Conservation (phyloP, 37 sponge, comb jelly and placozoan genomes). For the Theonella swinhoei region DNA sequence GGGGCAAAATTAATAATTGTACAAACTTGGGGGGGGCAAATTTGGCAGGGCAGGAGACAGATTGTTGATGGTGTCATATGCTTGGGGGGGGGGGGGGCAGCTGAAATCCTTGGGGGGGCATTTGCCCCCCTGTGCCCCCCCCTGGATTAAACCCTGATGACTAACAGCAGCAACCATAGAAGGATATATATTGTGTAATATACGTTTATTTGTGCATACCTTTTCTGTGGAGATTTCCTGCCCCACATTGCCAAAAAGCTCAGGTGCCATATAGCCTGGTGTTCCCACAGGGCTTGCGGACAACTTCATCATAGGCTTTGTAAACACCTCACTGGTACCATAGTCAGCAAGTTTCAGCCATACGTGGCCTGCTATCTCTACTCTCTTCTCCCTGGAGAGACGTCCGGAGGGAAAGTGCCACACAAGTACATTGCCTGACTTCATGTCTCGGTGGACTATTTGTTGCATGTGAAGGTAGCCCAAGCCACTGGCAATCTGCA, state of each 20-base stretch:
- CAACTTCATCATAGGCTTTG: conserved; percentile 18
- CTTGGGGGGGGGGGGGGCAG: too few relatives aligned
- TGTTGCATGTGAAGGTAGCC: conserved; percentile 70
- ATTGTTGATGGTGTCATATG: too few relatives aligned
- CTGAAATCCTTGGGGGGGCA: too few relatives aligned
- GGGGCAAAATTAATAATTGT: too few relatives aligned
- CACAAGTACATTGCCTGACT: conserved; percentile 76
- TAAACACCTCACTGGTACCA: conserved; percentile 60
- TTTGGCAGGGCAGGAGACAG: too few relatives aligned
- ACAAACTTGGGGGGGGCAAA: too few relatives aligned
- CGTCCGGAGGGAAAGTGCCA: conserved; percentile 70
- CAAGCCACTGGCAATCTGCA: conserved; percentile 71
- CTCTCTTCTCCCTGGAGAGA: conserved; percentile 5
- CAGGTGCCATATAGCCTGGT: conserved; percentile 85
- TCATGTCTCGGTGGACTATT: conserved; percentile 76
- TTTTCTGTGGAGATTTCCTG: conserved; percentile 47
- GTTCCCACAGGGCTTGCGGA: conserved; percentile 50
- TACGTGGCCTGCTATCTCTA: conserved; percentile 37
- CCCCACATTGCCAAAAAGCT: conserved; percentile 47
- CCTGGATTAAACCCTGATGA: too few relatives aligned
- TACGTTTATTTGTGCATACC: conserved; percentile 22
- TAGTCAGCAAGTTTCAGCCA: conserved; percentile 69
- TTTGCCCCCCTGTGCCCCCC: too few relatives aligned
- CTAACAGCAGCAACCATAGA: too few relatives aligned
- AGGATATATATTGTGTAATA: too few relatives aligned